phyloP scores from a whole-genome alignment of 2,797 vertebrate species.

The Falco naumanni region DNA sequence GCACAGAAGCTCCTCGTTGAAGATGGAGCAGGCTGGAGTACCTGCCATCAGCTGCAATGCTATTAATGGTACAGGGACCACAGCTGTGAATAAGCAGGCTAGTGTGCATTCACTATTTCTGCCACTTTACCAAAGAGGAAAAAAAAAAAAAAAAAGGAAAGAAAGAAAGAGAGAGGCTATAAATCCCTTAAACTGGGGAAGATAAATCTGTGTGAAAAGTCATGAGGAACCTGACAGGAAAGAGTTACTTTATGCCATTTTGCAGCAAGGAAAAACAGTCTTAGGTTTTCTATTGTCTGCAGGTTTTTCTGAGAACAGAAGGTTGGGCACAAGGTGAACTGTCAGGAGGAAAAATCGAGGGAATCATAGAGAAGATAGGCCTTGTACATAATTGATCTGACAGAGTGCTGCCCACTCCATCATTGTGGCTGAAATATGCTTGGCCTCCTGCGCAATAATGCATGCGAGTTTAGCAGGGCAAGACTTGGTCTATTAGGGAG shows the following conservation, averaged over 20 bases:
- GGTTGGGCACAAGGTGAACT: slow-evolving; percentile 77
- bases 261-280: slow-evolving; percentile 28
- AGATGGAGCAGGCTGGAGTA: background rate
- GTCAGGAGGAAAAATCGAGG: slow-evolving; percentile 74
- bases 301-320: slow-evolving; percentile 75
- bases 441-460: slow-evolving; percentile 59
- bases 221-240: slow-evolving; percentile 54
- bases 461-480: slow-evolving; percentile 58
- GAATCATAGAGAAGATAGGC: slow-evolving; percentile 75
- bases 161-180: background rate
- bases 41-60: background rate
- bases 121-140: background rate
- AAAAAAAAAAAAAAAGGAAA: background rate
- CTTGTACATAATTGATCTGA: slow-evolving; percentile 81
- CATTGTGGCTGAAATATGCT: slow-evolving; percentile 69
- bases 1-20: background rate
- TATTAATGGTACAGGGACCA: rapidly evolving
- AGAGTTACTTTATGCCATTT: slow-evolving; percentile 49
- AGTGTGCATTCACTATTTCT: background rate
- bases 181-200: slow-evolving; percentile 19
- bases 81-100: background rate
- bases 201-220: slow-evolving; percentile 39
- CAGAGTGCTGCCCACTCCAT: slow-evolving; percentile 74
- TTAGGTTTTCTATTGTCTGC: slow-evolving; percentile 63
- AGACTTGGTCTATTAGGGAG: slow-evolving; percentile 63